Evolutionary conservation across 2,113 vertebrate species (phyloP).

Genomic region (Mionectes macconnelli): DNA sequence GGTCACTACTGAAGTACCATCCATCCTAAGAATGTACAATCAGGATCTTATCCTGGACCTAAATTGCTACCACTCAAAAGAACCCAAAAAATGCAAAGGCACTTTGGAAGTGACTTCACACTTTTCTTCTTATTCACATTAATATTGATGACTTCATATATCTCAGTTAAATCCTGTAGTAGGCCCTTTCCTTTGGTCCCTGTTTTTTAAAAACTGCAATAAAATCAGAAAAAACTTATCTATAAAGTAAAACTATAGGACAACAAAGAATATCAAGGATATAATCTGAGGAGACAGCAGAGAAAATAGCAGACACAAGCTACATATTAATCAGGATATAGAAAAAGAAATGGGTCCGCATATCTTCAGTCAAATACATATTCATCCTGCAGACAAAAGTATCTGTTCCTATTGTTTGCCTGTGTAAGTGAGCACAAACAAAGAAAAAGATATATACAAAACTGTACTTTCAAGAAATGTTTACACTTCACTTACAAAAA

Average conservation of each 20-base stretch:
- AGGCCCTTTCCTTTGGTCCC: not conserved
- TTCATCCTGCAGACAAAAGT: not conserved
- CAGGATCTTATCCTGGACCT: not conserved
- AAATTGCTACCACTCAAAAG: not conserved
- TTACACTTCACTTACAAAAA: not conserved
- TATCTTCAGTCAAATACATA: not conserved
- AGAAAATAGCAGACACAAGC: not conserved
- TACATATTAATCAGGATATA: not conserved
- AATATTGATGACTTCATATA: not conserved
- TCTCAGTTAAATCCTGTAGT: not conserved
- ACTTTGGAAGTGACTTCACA: not conserved
- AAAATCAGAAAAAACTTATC: not conserved
- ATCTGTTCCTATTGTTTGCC: not conserved
- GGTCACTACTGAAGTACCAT: not conserved
- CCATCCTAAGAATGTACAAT: not conserved
- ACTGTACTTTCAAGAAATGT: not conserved
- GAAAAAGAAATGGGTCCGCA: not conserved
- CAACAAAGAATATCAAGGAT: not conserved
- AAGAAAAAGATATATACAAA: not conserved
- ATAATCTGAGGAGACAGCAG: not conserved
- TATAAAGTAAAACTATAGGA: not conserved
- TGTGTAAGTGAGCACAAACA: not conserved
- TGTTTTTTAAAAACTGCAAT: not conserved
- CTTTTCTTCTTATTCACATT: not conserved
- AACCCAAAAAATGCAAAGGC: not conserved